phyloP scores from a whole-genome alignment of 1,140 invertebrate species.

The Scaptomyza graminum region DNA sequence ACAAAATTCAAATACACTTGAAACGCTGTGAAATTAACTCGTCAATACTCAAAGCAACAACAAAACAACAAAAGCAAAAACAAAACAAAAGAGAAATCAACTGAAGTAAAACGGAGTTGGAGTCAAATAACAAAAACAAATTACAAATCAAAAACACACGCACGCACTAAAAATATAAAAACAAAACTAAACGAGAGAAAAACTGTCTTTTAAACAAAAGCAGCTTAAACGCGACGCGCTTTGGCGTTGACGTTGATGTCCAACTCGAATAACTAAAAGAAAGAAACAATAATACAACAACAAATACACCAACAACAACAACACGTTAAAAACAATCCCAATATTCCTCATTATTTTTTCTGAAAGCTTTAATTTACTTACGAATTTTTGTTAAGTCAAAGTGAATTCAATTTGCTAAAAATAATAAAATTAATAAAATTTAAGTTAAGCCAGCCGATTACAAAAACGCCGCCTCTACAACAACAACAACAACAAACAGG shows the following conservation, averaged over 20 bases:
- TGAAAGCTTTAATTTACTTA: conserved; percentile 82
- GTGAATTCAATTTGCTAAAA: conserved; percentile 76
- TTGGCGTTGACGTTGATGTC: conserved; percentile 51
- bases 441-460: conserved; percentile 64
- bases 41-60: conserved; percentile 80
- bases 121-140: conserved; percentile 39
- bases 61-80: conserved; percentile 48
- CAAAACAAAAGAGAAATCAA: conserved; percentile 56
- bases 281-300: conserved; percentile 22
- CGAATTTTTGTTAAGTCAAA: conserved; percentile 82
- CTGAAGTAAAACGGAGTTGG: conserved; percentile 62
- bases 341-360: conserved; percentile 78
- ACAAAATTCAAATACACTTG: conserved; percentile 69
- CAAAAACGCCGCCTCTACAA: conserved; percentile 52
- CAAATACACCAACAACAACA: conserved; percentile 16
- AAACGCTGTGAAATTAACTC: conserved; percentile 82
- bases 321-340: conserved; percentile 59
- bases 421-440: conserved; percentile 43
- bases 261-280: conserved; percentile 62
- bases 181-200: conserved; percentile 32
- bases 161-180: conserved; percentile 57
- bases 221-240: conserved; percentile 50
- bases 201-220: conserved; percentile 33
- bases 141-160: conserved; percentile 42
- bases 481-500: conserved; percentile 36